These are phyloP conservation scores for Pedicia rivosa DNA, from an alignment of 2,888 invertebrate genomes.

Conservation along the genomic window DNA sequence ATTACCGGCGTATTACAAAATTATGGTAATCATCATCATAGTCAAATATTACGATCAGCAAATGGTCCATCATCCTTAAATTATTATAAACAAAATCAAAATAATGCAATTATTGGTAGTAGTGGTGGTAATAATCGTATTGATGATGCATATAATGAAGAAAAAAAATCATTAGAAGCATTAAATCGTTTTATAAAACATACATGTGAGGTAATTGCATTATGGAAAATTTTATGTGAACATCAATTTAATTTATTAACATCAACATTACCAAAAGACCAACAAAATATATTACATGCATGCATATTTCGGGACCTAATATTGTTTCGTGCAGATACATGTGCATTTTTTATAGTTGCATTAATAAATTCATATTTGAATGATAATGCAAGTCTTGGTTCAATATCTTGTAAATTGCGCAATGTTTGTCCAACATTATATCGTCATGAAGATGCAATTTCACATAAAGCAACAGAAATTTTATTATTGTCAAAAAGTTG, in stretches of 20 bases:
- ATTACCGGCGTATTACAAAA: constrained; percentile 14
- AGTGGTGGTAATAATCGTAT: too few species aligned
- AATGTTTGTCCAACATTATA: constrained; percentile 89
- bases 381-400: constrained; percentile 89
- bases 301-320: constrained; percentile 40
- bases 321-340: constrained; percentile 38
- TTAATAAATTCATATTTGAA: constrained; percentile 83
- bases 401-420: constrained; percentile 72
- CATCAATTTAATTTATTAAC: constrained; percentile 78
- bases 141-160: constrained; percentile 41
- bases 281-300: constrained; percentile 43
- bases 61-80: too few species aligned
- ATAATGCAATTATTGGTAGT: too few species aligned
- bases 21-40: background rate
- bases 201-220: constrained; percentile 74
- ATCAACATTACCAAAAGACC: constrained; percentile 46
- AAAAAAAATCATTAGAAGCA: constrained; percentile 61
- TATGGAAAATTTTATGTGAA: constrained; percentile 86
- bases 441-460: constrained; percentile 87
- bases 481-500: constrained; percentile 64
- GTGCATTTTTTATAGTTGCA: constrained; percentile 60
- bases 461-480: constrained; percentile 87
- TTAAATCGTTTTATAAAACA: constrained; percentile 57
- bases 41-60: too few species aligned
- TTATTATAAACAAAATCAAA: too few species aligned